Evolutionary conservation across 2,113 vertebrate species (phyloP), one percentile per base, ranked within the genome.

Genomic region (Pterocles gutturalis): DNA sequence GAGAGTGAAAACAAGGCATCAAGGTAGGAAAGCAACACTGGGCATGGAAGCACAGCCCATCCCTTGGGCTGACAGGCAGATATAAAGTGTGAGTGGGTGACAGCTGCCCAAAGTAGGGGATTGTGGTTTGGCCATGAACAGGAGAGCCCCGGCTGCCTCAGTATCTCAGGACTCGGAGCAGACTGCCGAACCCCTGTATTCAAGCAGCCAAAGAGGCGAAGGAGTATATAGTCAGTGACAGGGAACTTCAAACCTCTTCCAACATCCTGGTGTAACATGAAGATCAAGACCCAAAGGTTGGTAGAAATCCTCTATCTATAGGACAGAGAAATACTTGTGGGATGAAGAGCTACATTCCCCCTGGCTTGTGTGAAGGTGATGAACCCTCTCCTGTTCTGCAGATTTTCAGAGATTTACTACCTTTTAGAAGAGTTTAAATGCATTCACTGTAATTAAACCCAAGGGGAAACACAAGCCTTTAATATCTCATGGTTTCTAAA

Each of bases 371-470:
- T 53, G 61, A 83, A 93, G 75, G 70, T 92, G 77, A 53, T 60
- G 80, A 95, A 79, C 72, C 60, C 14, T 86, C 55, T 87, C 92
- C 69, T 82, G 54, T 92, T 93, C 83, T 93, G 70, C 62, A 90
- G 80, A 90, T 93, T 95, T 96, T 91, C 81, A 58, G 91, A 95
- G 80, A 87, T 95, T 96, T 96, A 93, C 89, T 87, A 82, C 58
- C 55, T 92, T 87, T 96, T 95, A 96, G 54, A 91, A 36, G 87
- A 76, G 58, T 96, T 96, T 91, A 95, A 96, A 95, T 80, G 81
- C 66, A 89, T 95, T 91, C 81, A 76, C 29, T 71, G 70, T 97
- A 95, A 97, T 96, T 97, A 94, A 96, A 91, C 94, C 83, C 95
- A 93, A 38, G 94, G 73, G 94, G 55, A 91, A 93, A 93, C 73